A percentile compares a stretch with the other conserved stretches of the same genome.
Conservation (phyloP, 1,140 invertebrate species). For the Matsumurasca onukii region DNA sequence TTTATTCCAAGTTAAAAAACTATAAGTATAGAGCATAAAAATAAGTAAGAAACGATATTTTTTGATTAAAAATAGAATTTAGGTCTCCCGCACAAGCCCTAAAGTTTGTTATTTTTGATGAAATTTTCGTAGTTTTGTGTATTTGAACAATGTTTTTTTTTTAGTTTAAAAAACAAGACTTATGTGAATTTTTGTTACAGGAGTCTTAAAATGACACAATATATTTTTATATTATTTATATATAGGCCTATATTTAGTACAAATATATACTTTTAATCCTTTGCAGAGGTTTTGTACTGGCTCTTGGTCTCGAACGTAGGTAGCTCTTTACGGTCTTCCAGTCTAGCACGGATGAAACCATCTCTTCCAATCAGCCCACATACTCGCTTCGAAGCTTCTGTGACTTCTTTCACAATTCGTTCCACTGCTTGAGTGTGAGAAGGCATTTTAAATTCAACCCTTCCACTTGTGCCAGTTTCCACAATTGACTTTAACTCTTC, state of each 20-base stretch:
- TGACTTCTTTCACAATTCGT: slow-evolving; percentile 41
- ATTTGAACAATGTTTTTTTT: background rate
- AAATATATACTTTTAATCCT: slow-evolving; percentile 1
- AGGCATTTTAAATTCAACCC: slow-evolving; percentile 35
- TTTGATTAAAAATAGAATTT: too few relatives aligned
- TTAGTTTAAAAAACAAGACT: background rate
- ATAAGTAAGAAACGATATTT: too few relatives aligned
- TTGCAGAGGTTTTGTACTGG: background rate
- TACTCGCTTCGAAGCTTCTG: slow-evolving; percentile 36
- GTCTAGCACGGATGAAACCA: slow-evolving; percentile 32
- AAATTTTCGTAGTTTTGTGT: too few relatives aligned
- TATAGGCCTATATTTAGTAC: background rate
- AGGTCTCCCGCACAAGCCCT: too few relatives aligned
- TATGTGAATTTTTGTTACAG: background rate
- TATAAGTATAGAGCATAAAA: too few relatives aligned
- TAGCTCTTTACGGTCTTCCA: slow-evolving; percentile 14
- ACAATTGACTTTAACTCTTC: slow-evolving; percentile 34
- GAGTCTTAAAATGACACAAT: background rate
- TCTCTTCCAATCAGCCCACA: slow-evolving; percentile 36
- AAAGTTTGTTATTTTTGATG: too few relatives aligned
- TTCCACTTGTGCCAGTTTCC: slow-evolving; percentile 1
- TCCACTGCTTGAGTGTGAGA: slow-evolving; percentile 43
- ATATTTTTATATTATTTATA: background rate
- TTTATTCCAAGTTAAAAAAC: too few relatives aligned
- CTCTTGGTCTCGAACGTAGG: slow-evolving; percentile 23